A percentile compares a stretch with the other conserved stretches of the same genome.
Conservation (phyloP, 2,888 invertebrate species). For the Polylopha cassiicola region DNA sequence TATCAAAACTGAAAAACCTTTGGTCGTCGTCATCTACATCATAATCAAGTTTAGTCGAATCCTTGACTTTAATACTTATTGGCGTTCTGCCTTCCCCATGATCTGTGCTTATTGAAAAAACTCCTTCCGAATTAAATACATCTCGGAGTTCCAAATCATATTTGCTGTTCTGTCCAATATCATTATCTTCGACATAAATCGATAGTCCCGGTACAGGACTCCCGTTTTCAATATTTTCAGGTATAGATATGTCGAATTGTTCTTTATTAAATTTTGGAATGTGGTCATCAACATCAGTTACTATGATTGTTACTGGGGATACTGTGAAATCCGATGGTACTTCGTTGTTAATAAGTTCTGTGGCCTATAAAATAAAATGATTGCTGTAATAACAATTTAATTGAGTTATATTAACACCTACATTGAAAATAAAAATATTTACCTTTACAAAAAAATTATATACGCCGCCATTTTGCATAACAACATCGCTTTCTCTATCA, state of each 20-base stretch:
- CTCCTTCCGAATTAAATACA: slow-evolving; percentile 75
- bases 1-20: slow-evolving; percentile 81
- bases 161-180: slow-evolving; percentile 84
- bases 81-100: slow-evolving; percentile 85
- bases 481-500: slow-evolving; percentile 85
- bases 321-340: slow-evolving; percentile 82
- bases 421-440: slow-evolving; percentile 16
- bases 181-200: slow-evolving; percentile 84
- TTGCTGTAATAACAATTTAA: slow-evolving; percentile 12
- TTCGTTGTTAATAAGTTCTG: slow-evolving; percentile 84
- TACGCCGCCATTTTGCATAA: slow-evolving; percentile 87
- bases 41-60: slow-evolving; percentile 82
- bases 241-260: slow-evolving; percentile 81
- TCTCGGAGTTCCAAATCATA: slow-evolving; percentile 80
- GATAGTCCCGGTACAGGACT: slow-evolving; percentile 84
- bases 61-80: slow-evolving; percentile 82
- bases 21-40: slow-evolving; percentile 79
- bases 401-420: slow-evolving; percentile 1
- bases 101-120: slow-evolving; percentile 80
- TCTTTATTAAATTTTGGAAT: slow-evolving; percentile 83
- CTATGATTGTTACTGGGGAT: slow-evolving; percentile 84
- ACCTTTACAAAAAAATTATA: slow-evolving; percentile 83
- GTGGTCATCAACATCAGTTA: slow-evolving; percentile 88
- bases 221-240: slow-evolving; percentile 84
- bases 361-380: slow-evolving; percentile 72